These are phyloP conservation scores for Oryzias celebensis DNA, from an alignment of 2,113 vertebrate genomes.

Conservation along the genomic window DNA sequence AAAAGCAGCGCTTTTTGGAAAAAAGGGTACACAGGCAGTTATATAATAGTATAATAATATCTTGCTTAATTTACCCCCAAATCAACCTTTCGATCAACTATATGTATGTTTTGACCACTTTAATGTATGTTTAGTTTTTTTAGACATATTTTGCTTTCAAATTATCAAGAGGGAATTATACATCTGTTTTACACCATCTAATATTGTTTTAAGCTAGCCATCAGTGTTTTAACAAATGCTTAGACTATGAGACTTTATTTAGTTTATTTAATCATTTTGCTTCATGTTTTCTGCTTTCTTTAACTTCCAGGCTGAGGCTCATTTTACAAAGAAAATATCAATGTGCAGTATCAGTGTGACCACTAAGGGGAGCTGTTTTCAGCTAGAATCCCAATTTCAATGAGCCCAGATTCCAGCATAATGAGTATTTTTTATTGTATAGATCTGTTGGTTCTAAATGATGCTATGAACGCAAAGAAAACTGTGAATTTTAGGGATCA, in stretches of 20 bases:
- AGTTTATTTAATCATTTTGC: too few species aligned
- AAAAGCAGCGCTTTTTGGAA: background rate
- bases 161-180: background rate
- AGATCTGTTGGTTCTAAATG: background rate
- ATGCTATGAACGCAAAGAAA: background rate
- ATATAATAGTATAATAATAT: background rate
- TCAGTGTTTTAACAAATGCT: too few species aligned
- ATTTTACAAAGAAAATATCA: too few species aligned
- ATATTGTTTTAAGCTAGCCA: conserved; percentile 1
- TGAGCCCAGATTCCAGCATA: too few species aligned
- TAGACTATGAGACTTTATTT: too few species aligned
- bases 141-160: background rate
- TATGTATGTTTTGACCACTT: background rate
- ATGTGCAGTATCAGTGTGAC: too few species aligned
- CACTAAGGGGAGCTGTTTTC: too few species aligned
- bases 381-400: too few species aligned
- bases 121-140: background rate
- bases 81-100: background rate
- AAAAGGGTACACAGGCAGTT: too few species aligned
- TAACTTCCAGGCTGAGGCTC: too few species aligned
- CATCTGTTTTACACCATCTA: background rate
- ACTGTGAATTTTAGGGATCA: background rate
- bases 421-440: too few species aligned
- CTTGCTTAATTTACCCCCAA: background rate
- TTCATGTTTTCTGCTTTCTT: too few species aligned